Percentiles rank a stretch among this genome's conserved stretches.
Evolutionary conservation across 2,888 invertebrate species (phyloP).

Genomic region (Heliconius charithonia): DNA sequence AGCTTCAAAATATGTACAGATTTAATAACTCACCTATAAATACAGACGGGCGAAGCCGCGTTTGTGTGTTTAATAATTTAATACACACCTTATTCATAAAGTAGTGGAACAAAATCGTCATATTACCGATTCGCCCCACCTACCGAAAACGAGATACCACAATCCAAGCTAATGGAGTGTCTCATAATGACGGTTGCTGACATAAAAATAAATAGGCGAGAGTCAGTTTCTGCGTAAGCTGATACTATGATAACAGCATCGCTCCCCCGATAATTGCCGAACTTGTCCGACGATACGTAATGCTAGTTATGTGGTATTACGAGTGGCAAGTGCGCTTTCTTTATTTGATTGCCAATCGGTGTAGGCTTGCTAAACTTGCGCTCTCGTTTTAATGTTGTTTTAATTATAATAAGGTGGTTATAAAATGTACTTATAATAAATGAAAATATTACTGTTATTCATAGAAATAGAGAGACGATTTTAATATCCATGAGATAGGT

Average conservation of each 20-base stretch:
- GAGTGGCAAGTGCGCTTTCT: conserved; percentile 56
- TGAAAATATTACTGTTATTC: no score
- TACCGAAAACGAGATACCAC: conserved; percentile 82
- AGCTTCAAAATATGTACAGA: no score
- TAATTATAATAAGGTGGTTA: conserved; percentile 2
- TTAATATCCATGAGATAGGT: not conserved
- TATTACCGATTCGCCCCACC: conserved; percentile 75
- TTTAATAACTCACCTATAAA: no score
- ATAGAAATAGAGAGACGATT: not conserved
- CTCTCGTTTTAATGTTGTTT: not conserved
- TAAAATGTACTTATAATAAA: not conserved
- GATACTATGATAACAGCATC: conserved; percentile 84
- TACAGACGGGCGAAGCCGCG: no score
- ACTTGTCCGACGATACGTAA: conserved; percentile 66
- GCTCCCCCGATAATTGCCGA: conserved; percentile 82
- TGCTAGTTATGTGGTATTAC: conserved; percentile 72
- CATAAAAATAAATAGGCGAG: conserved; percentile 84
- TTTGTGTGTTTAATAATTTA: conserved; percentile 15
- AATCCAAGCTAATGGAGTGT: conserved; percentile 84
- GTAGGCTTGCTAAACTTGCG: not conserved
- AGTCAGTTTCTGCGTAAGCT: conserved; percentile 84
- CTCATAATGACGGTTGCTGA: conserved; percentile 84
- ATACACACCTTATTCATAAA: conserved; percentile 42
- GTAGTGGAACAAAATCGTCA: conserved; percentile 53
- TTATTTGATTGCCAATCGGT: conserved; percentile 63